A percentile compares a stretch with the other conserved stretches of the same genome.
Evolutionary conservation across 2,888 invertebrate species (phyloP).

Genomic region (Lordiphosa fenestrarum): DNA sequence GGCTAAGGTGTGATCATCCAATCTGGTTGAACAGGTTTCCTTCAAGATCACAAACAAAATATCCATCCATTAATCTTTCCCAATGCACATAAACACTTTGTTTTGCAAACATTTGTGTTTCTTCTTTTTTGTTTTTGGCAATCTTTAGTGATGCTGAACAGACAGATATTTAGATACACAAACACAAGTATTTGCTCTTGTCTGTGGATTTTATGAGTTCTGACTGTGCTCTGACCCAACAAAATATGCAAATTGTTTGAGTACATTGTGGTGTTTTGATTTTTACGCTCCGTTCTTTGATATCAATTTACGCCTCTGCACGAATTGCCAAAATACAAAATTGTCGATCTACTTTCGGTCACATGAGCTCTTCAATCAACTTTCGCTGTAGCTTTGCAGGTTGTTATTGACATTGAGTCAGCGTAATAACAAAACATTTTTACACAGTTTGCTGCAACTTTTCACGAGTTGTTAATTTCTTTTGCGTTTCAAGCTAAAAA

Average conservation of each 20-base stretch:
- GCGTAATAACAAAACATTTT: slow-evolving; percentile 6
- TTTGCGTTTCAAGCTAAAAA: slow-evolving; percentile 7
- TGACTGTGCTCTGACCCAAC: slow-evolving; percentile 3
- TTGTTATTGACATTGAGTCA: slow-evolving; percentile 9
- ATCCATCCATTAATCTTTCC: slow-evolving; percentile 7
- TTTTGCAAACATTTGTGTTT: slow-evolving; percentile 4
- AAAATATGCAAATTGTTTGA: slow-evolving; percentile 11
- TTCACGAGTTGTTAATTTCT: slow-evolving; percentile 50
- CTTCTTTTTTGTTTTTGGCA: neutral
- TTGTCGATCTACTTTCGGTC: slow-evolving; percentile 9
- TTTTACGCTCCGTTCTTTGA: slow-evolving; percentile 1
- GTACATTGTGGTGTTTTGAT: slow-evolving; percentile 4
- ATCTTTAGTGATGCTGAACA: slow-evolving; percentile 6
- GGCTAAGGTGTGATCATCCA: slow-evolving; percentile 1
- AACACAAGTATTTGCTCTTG: slow-evolving; percentile 13
- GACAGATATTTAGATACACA: neutral
- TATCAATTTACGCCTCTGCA: slow-evolving; percentile 34
- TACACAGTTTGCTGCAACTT: slow-evolving; percentile 42
- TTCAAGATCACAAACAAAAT: no score
- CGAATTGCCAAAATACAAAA: slow-evolving; percentile 28
- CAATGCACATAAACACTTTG: slow-evolving; percentile 8
- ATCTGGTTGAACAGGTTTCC: neutral
- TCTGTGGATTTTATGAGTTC: slow-evolving; percentile 9
- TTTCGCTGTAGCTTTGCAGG: slow-evolving; percentile 1
- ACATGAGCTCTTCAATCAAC: slow-evolving; percentile 6